Evolutionary conservation across 2,113 vertebrate genomes (phyloP).

Genomic region (Pomatostomus ruficeps): DNA sequence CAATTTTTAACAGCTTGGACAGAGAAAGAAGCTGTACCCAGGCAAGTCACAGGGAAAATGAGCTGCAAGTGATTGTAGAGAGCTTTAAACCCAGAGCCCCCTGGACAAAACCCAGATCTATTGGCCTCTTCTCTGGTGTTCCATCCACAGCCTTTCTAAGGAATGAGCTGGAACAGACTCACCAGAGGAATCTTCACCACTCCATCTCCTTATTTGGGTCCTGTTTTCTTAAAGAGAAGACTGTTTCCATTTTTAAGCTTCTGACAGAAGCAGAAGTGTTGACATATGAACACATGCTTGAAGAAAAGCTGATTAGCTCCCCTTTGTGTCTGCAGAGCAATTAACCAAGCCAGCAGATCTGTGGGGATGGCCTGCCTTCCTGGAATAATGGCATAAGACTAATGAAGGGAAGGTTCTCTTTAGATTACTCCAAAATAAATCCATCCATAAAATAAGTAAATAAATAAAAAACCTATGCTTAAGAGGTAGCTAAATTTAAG

Average conservation of each 20-base stretch:
- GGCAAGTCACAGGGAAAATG: slow-evolving; percentile 23
- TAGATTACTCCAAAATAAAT: neutral
- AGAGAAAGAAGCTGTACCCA: neutral
- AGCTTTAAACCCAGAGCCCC: slow-evolving; percentile 76
- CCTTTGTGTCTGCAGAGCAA: slow-evolving; percentile 6
- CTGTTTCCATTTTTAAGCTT: slow-evolving; percentile 83
- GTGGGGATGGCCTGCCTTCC: neutral
- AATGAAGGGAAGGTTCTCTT: neutral
- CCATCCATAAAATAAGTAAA: neutral
- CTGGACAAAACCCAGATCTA: slow-evolving; percentile 73
- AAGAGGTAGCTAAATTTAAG: neutral
- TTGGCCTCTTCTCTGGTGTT: slow-evolving; percentile 67
- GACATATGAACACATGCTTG: slow-evolving; percentile 32
- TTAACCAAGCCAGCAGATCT: neutral
- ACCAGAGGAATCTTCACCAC: slow-evolving; percentile 46
- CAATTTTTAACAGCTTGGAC: neutral
- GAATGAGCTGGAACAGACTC: slow-evolving; percentile 70
- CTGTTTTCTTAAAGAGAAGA: slow-evolving; percentile 71
- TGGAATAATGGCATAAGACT: neutral
- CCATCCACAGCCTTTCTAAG: slow-evolving; percentile 65
- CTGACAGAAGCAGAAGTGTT: slow-evolving; percentile 61
- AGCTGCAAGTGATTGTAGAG: slow-evolving; percentile 31
- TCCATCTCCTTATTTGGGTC: slow-evolving; percentile 85
- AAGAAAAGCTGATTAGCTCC: slow-evolving; percentile 31
- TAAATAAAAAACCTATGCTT: neutral